Evolutionary conservation across 2,797 vertebrate genomes (phyloP), one percentile per base, ranked within the genome.

Genomic region (Parambassis ranga): DNA sequence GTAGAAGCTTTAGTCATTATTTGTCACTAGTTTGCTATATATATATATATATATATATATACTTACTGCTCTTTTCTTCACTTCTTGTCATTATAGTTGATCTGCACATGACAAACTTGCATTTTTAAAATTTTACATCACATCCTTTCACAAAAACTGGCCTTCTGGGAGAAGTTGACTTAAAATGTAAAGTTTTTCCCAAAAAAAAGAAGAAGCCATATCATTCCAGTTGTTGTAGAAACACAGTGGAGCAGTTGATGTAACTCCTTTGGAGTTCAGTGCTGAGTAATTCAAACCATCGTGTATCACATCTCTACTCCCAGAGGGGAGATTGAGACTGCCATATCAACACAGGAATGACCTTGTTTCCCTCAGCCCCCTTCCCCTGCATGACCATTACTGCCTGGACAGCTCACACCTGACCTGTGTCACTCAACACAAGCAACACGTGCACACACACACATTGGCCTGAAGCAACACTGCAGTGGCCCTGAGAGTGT

Each of bases 291-390:
- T 66, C 37, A 86, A 91, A 79, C 59, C 72, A 43, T 71, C 70
- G 47, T 79, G 85, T 79, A 85, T 75, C 75, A 50, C 57, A 65
- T 77, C 81, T 77, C 75, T 75, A 52, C 80, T 75, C 88, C 79
- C 90, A 77, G 66, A 15, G 77, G 68, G 71, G 85, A 90, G 86
- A 82, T 88, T 72, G 69, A 77, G 77, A 71, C 72, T 86, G 73
- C 81, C 80, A 77, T 77, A 87, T 82, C 72, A 78, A 89, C 65
- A 84, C 72, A 73, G 57, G 73, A 65, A 61, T 79, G 82, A 83
- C 75, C 81, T 85, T 49, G 47, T 65, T 89, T 86, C 77, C 88
- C 53, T 48, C 41, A 15, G 42, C 42, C 65, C 44, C 71, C 36
- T 44, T 10, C 63, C 64, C 66, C 71, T 57, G 5, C 31, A 60